Evolutionary conservation across 1,140 invertebrate genomes (phyloP), one percentile per base, ranked within the genome.

Genomic region (Catajapyx aquilonaris): DNA sequence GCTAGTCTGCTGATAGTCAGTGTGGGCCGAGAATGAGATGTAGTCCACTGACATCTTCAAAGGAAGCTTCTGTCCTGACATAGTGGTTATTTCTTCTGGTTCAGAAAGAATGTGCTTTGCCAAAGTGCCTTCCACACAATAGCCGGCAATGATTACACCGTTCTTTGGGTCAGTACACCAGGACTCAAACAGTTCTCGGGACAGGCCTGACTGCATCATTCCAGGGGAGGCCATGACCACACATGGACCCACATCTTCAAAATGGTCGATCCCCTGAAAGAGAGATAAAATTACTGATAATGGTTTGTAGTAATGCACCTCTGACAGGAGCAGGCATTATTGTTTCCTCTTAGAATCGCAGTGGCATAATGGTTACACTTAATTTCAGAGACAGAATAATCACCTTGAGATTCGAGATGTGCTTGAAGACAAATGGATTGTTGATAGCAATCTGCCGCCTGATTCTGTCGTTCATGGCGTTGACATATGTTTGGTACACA

Each of bases 161-260:
- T 98, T 99, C 52, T 94, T 90, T 2, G 85, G 65, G 60, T 97
- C 91, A 0, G 86, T 88, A 54, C 93, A 99, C 95, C 95, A 99
- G 2, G 74, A 83, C 60, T 99, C 95, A 63, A 99, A 99, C 3
- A 99, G 64, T 60, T 99, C 94, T 21, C 94, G 62, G 0, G 90
- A 96, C 1, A 99, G 59, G 0, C 95, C 95, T 50, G 83, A 94
- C 62, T 99, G 95, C 86, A 99, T 93, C 93, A 99, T 99, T 56
- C 95, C 95, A 2, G 95, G 95, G 0, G 87, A 93, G 0, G 95
- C 95, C 83, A 99, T 87, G 1, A 99, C 84, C 1, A 99, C 93
- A 52, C 93, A 99, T 0, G 95, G 95, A 0, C 94, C 95, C 45
- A 96, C 86, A 54, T 98, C 94, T 51, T 99, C 94, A 60, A 99